Evolutionary conservation across 2,797 vertebrate genomes (phyloP), one percentile per base, ranked within the genome.

Genomic region (Myiothlypis chrysogaster): DNA sequence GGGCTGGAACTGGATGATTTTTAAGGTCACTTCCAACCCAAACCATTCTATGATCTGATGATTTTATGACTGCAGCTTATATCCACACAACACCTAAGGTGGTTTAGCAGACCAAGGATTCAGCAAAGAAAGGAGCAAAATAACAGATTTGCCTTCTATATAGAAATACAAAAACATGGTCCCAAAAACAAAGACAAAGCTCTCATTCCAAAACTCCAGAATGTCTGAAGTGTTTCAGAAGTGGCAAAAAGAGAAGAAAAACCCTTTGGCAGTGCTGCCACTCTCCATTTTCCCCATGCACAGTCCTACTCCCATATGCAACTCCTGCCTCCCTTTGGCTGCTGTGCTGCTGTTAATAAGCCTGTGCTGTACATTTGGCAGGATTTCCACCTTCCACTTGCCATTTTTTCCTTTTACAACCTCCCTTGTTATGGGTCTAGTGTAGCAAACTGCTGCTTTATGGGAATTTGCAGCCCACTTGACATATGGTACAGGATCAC

Each of bases 401-500:
- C 96, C 94, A 90, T 93, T 95, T 89, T 93, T 95, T 95, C 96
- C 91, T 95, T 95, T 95, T 94, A 94, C 84, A 96, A 89, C 91
- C 92, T 83, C 79, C 82, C 94, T 79, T 92, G 92, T 95, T 96
- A 93, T 52, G 83, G 91, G 94, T 94, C 93, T 94, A 81, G 84
- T 83, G 65, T 46, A 92, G 79, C 91, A 93, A 95, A 95, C 89
- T 92, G 93, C 92, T 94, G 82, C 94, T 97, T 96, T 72, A 89
- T 96, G 95, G 95, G 96, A 95, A 93, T 96, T 95, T 95, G 89
- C 87, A 96, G 92, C 89, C 89, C 96, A 93, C 96, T 96, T 95
- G 94, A 97, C 96, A 97, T 97, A 97, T 97, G 96, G 94, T 96
- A 14, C 55, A 70, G 87, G 79, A 95, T 94, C 92, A 86, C 47